phyloP scores from a whole-genome alignment of 53 echinoderm and acorn worm species.

The Echinometra lucunter region DNA sequence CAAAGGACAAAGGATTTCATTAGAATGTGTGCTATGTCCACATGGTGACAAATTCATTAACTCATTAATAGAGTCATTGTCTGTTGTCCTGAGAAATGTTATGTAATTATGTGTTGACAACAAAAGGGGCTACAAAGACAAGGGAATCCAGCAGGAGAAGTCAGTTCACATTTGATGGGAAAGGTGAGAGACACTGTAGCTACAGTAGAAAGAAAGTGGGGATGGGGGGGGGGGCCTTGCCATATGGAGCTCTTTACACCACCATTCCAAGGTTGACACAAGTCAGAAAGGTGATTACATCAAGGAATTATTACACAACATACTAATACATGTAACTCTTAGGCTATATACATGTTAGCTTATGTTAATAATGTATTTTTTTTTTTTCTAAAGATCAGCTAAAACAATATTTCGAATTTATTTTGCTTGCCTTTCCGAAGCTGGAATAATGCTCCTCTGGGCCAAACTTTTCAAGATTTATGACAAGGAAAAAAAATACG shows the following conservation, averaged over 20 bases:
- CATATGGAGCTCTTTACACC: neutral
- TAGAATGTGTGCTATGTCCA: neutral
- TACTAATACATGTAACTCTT: too few relatives aligned
- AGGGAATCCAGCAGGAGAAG: neutral
- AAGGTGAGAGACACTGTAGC: neutral
- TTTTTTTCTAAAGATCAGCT: too few relatives aligned
- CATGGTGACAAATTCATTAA: neutral
- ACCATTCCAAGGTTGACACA: neutral
- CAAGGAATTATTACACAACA: too few relatives aligned
- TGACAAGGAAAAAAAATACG: too few relatives aligned
- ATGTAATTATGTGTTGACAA: neutral
- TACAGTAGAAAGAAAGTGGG: neutral
- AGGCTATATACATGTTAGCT: too few relatives aligned
- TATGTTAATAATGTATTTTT: too few relatives aligned
- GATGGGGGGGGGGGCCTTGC: neutral
- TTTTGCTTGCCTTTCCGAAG: too few relatives aligned
- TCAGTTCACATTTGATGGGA: neutral
- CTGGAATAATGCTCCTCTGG: too few relatives aligned
- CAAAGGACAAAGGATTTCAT: neutral
- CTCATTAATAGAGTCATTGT: conserved; percentile 9
- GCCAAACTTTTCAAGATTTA: too few relatives aligned
- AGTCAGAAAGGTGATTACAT: too few relatives aligned
- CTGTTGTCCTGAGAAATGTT: neutral
- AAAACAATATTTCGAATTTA: too few relatives aligned
- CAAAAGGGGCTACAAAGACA: neutral